These are phyloP conservation scores for Pollachius pollachius DNA, from an alignment of 2,113 vertebrate genomes.

Conservation along the genomic window DNA sequence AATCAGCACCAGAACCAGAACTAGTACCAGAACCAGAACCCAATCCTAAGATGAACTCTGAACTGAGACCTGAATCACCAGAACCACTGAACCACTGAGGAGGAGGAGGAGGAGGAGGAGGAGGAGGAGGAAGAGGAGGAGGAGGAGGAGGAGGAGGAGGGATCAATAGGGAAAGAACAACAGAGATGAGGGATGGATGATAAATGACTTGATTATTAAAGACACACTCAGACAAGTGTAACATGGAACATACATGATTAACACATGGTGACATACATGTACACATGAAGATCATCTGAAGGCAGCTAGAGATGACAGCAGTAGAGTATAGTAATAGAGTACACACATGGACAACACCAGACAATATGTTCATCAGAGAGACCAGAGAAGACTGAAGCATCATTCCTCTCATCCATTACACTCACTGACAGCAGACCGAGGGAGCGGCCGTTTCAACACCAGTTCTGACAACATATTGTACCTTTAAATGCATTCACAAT, in stretches of 20 bases:
- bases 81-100: constrained; percentile 70
- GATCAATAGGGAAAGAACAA: not conserved
- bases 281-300: not conserved
- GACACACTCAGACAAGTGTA: not conserved
- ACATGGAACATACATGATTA: not conserved
- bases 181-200: not conserved
- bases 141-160: not conserved
- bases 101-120: constrained; percentile 8
- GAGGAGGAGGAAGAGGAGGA: constrained; percentile 5
- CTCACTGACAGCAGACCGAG: too few relatives aligned
- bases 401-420: too few relatives aligned
- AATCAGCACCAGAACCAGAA: constrained; percentile 49
- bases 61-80: constrained; percentile 32
- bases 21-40: constrained; percentile 38
- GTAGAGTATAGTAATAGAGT: too few relatives aligned
- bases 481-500: too few relatives aligned
- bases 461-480: too few relatives aligned
- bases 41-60: constrained; percentile 35
- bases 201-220: not conserved
- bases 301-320: constrained; percentile 11
- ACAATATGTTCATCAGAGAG: too few relatives aligned
- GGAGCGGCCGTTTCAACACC: too few relatives aligned
- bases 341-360: too few relatives aligned
- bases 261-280: too few relatives aligned
- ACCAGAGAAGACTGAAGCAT: too few relatives aligned